A percentile compares a stretch with the other conserved stretches of the same genome.
Evolutionary conservation across 2,113 vertebrate species (phyloP).

Genomic region (Bagarius yarrelli): DNA sequence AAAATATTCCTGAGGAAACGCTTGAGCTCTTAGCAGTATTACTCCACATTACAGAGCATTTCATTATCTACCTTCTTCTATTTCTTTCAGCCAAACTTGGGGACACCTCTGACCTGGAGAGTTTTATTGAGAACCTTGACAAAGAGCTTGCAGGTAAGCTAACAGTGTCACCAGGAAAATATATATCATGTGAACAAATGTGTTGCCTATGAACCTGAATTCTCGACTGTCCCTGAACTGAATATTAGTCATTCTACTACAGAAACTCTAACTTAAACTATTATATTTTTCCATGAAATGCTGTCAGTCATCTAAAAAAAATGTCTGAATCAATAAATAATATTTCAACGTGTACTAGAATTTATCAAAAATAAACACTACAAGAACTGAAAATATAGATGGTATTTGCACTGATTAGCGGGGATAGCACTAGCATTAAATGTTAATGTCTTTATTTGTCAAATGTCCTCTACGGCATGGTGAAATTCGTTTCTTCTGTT

Average conservation of each 20-base stretch:
- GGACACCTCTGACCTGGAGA: slow-evolving; percentile 92
- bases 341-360: background rate
- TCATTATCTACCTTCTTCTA: slow-evolving; percentile 40
- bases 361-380: background rate
- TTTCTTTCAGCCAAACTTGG: slow-evolving; percentile 85
- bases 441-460: too few relatives aligned
- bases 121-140: slow-evolving; percentile 93
- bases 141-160: slow-evolving; percentile 87
- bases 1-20: slow-evolving; percentile 65
- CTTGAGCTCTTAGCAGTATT: slow-evolving; percentile 54
- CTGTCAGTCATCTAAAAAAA: background rate
- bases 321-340: background rate
- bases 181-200: background rate
- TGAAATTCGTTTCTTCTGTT: too few relatives aligned
- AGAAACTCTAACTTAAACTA: background rate
- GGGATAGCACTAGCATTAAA: too few relatives aligned
- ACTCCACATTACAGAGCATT: slow-evolving; percentile 57
- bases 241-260: background rate
- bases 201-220: background rate
- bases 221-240: background rate
- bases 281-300: background rate
- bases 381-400: background rate
- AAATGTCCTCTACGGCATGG: too few relatives aligned
- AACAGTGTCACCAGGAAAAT: slow-evolving; percentile 17
- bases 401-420: background rate